Conservation (phyloP, 2,888 invertebrate species). For the Aradus depressus region DNA sequence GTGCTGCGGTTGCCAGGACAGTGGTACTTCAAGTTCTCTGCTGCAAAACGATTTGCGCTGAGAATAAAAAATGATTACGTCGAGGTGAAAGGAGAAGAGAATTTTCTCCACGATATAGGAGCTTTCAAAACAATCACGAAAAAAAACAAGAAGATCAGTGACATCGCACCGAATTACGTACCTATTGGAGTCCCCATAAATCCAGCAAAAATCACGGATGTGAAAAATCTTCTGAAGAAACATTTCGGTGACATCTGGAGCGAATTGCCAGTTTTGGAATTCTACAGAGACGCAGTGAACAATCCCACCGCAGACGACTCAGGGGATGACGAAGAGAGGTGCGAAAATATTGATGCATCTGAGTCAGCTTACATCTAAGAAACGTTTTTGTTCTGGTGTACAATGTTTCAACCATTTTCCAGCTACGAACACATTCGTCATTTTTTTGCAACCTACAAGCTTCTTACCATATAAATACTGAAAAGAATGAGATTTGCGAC, state of each 20-base stretch:
- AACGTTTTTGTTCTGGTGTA: constrained; percentile 10
- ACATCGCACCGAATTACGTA: background rate
- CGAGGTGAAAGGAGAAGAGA: background rate
- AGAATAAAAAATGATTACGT: constrained; percentile 15
- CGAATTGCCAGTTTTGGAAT: background rate
- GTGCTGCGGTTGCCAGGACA: constrained; percentile 27
- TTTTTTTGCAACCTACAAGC: constrained; percentile 3
- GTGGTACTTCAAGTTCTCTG: constrained; percentile 29
- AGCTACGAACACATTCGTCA: background rate
- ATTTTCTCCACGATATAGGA: background rate
- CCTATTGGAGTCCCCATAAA: constrained; percentile 1
- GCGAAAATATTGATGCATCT: constrained; percentile 8
- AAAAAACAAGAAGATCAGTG: constrained; percentile 4
- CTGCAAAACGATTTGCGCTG: constrained; percentile 24
- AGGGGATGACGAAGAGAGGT: constrained; percentile 6
- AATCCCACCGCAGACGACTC: constrained; percentile 7
- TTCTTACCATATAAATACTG: constrained; percentile 8
- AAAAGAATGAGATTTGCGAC: constrained; percentile 6
- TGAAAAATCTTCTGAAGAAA: background rate
- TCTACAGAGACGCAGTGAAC: constrained; percentile 6
- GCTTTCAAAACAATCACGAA: constrained; percentile 5
- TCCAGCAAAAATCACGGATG: constrained; percentile 3
- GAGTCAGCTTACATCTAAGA: constrained; percentile 4
- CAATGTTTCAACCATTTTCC: constrained; percentile 9
- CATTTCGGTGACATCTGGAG: constrained; percentile 1